Percentiles rank a stretch among this genome's conserved stretches.
phyloP scores from a whole-genome alignment of 2,888 invertebrate genomes.

The Tortrix viridana region DNA sequence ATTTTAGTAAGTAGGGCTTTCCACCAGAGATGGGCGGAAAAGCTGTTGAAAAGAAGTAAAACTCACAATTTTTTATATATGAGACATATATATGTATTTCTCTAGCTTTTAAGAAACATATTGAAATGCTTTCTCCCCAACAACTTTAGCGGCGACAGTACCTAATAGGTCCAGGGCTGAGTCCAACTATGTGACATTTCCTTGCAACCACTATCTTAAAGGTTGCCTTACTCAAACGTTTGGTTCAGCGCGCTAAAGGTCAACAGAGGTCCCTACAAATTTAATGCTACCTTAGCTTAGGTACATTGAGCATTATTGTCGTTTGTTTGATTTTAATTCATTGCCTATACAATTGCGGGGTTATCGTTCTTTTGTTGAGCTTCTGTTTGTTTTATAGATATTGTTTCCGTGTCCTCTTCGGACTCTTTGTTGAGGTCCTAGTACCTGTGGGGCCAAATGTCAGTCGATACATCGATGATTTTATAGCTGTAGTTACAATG shows the following conservation, averaged over 20 bases:
- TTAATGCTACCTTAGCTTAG: constrained; percentile 62
- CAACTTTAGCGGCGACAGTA: constrained; percentile 51
- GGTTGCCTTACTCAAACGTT: constrained; percentile 68
- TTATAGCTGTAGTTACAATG: not conserved
- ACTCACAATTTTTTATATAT: too few species aligned
- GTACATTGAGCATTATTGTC: constrained; percentile 52
- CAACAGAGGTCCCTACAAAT: constrained; percentile 70
- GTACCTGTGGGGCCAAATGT: too few species aligned
- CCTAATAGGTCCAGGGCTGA: constrained; percentile 70
- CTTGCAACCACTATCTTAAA: constrained; percentile 78
- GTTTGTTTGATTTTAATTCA: constrained; percentile 50
- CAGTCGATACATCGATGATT: not conserved
- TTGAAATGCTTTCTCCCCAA: not conserved
- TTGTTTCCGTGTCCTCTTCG: not conserved
- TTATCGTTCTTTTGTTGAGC: constrained; percentile 26
- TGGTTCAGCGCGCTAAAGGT: constrained; percentile 69
- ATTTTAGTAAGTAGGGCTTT: too few species aligned
- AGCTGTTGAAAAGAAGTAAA: too few species aligned
- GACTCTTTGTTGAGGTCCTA: too few species aligned
- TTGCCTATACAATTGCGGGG: constrained; percentile 38
- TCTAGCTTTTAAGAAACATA: not conserved
- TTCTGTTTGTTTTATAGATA: constrained; percentile 27
- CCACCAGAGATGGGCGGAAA: too few species aligned
- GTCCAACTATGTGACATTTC: constrained; percentile 83
- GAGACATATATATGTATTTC: too few species aligned